Evolutionary conservation across 2,113 vertebrate species (phyloP), one percentile per base, ranked within the genome.

Genomic region (Anguilla japonica): DNA sequence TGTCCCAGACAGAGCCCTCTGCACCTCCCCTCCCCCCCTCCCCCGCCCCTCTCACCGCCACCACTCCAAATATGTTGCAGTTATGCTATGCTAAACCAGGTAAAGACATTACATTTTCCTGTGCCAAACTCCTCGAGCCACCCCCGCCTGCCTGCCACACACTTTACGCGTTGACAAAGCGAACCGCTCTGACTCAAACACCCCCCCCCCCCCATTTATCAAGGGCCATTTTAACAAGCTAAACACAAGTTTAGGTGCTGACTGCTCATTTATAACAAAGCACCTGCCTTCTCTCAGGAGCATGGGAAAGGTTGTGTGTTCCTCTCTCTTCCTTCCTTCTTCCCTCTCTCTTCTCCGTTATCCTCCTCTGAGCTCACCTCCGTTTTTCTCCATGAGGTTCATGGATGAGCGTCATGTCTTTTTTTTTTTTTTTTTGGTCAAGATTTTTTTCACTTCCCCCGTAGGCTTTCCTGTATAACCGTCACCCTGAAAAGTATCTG

Each of bases 151-250:
- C 43, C 39, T 57, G 56, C 60, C 20, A 13, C 9, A 34, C 79
- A 71, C 71, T 88, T 86, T 81, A 86, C 78, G 75, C 26, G 81
- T 41, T 80, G 57, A 87, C 60, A 67, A 84, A 87, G 53, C 71
- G 41, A 46, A 79, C 43, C n/a, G 41, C 39, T 63, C 43, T 78
- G 34, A 34, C 41, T 53, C 41, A 87, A 41, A 60, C 81, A 26
- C n/a, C 83, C 84, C 34, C n/a, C 83, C 84, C 34, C 34, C 34
- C 41, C 34, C 13, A 29, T 84, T 86, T 89, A 86, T 89, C 80
- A 85, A 13, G 79, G 67, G 40, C 60, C 57, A 89, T 78, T 83
- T 85, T 86, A 89, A 89, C 85, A 86, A 86, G 79, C 87, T 86
- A 80, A 83, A 83, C 85, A 81, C 39, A 39, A 20, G 41, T 63